phyloP scores from a whole-genome alignment of 2,888 invertebrate genomes.

The Netelia melanura region DNA sequence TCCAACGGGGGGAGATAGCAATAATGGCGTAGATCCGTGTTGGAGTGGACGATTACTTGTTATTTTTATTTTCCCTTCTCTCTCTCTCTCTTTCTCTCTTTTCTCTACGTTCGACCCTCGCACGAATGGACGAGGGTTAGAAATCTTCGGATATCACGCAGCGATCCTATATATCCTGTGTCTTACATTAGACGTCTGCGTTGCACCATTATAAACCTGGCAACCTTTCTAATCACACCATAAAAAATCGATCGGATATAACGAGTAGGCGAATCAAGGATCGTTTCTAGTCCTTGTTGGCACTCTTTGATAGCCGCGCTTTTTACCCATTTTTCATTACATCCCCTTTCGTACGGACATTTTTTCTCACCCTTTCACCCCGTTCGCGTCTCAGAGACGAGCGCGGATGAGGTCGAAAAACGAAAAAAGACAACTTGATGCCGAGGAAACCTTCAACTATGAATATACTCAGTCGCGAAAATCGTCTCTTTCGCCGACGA shows the following conservation, averaged over 20 bases:
- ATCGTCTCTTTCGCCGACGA: slow-evolving; percentile 74
- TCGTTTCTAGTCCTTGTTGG: too few species aligned
- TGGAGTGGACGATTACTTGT: neutral
- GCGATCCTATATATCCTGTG: slow-evolving; percentile 22
- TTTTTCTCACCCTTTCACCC: too few species aligned
- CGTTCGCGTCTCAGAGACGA: too few species aligned
- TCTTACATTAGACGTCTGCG: neutral
- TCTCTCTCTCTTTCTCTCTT: neutral
- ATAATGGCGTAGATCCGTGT: slow-evolving; percentile 19
- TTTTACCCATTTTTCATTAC: too few species aligned
- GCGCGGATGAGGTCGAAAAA: too few species aligned
- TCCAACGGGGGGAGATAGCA: slow-evolving; percentile 19
- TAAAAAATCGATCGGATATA: too few species aligned
- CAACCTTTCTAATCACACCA: neutral
- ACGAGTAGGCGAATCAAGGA: too few species aligned
- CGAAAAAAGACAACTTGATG: neutral
- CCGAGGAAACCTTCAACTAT: neutral
- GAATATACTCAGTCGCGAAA: slow-evolving; percentile 78
- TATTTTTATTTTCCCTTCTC: slow-evolving; percentile 1
- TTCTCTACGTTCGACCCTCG: slow-evolving; percentile 37
- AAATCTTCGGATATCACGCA: slow-evolving; percentile 31
- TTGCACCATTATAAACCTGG: neutral
- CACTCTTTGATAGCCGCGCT: too few species aligned
- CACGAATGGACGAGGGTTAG: slow-evolving; percentile 19
- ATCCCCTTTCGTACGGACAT: too few species aligned